Base-by-base conservation (phyloP, 2,888 invertebrate species). In the Chorisops tibialis region DNA sequence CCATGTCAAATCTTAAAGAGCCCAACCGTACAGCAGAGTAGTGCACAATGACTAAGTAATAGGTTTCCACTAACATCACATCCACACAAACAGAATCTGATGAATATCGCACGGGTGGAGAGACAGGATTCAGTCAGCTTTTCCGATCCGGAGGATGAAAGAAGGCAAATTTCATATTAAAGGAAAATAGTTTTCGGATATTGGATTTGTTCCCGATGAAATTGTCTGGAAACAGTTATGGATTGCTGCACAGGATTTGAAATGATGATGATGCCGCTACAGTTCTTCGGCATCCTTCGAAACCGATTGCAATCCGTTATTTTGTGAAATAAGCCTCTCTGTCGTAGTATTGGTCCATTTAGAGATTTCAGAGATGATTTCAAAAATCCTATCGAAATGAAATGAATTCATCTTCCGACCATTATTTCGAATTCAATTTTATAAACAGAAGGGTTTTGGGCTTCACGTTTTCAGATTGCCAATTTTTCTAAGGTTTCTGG, bases 131-230 rank as follows among this genome's bases (percentile, higher is more conserved):
- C 47, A n/a, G 11, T 19, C 19, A 22, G 22, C 48, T 12, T 51
- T 51, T 37, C 37, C 9, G 37, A 51, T 19, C 38, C 37, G 51
- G 24, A 35, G 37, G 37, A 47, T n/a, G 37, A 56, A 38, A 47
- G 30, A n/a, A 3, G 24, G 49, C 39, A 38, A 60, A 60, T 49
- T 50, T 50, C 50, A 39, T 60, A 60, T 60, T 48, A 60, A 18
- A 48, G 43, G 18, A 22, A 50, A 60, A 60, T 60, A 60, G 59
- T 60, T 60, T 60, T 60, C 59, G 59, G 59, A 60, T 60, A 60
- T 60, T 50, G 59, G 35, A 60, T 50, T 60, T 50, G 49, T 50
- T 50, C 39, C 19, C 49, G 14, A 60, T 60, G 59, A 60, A 60
- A 60, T 60, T 60, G 59, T 38, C 24, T 60, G 59, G 50, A 60